These are phyloP conservation scores for Anolis apletophallus DNA, from an alignment of 2,797 vertebrate genomes.

Conservation along the genomic window DNA sequence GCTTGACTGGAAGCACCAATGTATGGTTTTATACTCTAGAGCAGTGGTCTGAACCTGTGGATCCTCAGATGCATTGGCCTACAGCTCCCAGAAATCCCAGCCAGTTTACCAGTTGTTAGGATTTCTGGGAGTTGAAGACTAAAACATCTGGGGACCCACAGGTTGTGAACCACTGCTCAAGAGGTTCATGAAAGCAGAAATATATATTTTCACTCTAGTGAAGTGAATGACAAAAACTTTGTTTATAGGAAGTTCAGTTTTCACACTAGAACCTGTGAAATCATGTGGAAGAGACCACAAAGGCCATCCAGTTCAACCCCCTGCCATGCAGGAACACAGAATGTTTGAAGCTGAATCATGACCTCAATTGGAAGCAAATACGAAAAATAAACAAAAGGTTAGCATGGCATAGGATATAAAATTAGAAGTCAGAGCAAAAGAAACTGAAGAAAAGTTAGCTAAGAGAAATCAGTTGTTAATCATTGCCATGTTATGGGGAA, in stretches of 20 bases:
- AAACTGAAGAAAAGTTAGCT: conserved; percentile 43
- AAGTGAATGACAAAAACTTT: neutral
- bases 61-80: too few species aligned
- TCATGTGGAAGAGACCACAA: too few species aligned
- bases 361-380: conserved; percentile 4
- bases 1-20: neutral
- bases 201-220: neutral
- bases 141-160: too few species aligned
- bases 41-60: too few species aligned
- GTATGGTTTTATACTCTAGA: neutral
- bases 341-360: conserved; percentile 11
- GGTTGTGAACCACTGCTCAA: too few species aligned
- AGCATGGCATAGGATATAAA: neutral
- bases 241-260: neutral
- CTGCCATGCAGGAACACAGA: too few species aligned
- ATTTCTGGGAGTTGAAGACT: too few species aligned
- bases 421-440: conserved; percentile 34
- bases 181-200: neutral
- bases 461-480: conserved; percentile 49
- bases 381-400: neutral
- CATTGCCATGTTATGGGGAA: conserved; percentile 1
- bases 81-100: too few species aligned
- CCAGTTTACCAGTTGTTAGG: too few species aligned
- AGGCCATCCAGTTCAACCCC: too few species aligned
- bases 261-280: neutral